These are phyloP conservation scores for Caenorhabditis sp. DNA, from an alignment of 2,888 invertebrate genomes.

Conservation along the genomic window DNA sequence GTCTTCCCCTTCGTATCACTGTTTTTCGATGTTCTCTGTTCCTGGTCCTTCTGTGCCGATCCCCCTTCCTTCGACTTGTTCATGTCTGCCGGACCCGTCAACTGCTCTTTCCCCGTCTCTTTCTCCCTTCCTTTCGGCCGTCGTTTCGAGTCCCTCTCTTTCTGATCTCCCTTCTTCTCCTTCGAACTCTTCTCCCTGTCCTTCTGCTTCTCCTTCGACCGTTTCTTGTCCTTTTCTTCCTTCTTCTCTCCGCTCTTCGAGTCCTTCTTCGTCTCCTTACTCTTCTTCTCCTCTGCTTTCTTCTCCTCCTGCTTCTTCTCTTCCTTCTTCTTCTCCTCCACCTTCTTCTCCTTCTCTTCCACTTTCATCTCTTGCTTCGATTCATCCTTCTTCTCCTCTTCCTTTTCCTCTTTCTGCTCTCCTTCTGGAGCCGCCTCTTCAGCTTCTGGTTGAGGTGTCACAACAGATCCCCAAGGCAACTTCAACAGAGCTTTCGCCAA, in stretches of 20 bases:
- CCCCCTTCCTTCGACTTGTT: constrained; percentile 1
- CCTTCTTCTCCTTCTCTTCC: neutral
- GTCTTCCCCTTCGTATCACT: constrained; percentile 14
- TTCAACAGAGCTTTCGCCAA: constrained; percentile 22
- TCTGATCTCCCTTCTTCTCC: constrained; percentile 5
- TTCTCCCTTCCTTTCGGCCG: constrained; percentile 9
- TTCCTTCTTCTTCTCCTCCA: constrained; percentile 22
- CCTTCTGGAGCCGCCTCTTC: constrained; percentile 2
- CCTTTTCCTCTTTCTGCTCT: constrained; percentile 2
- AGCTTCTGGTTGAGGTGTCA: neutral
- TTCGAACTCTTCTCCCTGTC: constrained; percentile 5
- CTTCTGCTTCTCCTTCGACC: constrained; percentile 24
- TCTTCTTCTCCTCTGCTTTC: constrained; percentile 18
- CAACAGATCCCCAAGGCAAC: constrained; percentile 27
- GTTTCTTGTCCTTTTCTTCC: constrained; percentile 12
- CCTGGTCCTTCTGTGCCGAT: constrained; percentile 2
- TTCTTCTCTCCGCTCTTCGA: constrained; percentile 8
- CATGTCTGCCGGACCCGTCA: neutral
- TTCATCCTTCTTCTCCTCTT: constrained; percentile 10
- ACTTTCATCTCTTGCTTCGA: constrained; percentile 1
- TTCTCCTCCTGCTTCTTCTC: constrained; percentile 23
- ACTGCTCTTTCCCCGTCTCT: constrained; percentile 7
- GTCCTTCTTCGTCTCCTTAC: constrained; percentile 20
- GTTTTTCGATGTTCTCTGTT: constrained; percentile 21
- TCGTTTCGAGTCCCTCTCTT: constrained; percentile 14